Conservation (phyloP, 30 jellyfish, hydroid and myxozoan genomes). For the Sanderia malayensis region DNA sequence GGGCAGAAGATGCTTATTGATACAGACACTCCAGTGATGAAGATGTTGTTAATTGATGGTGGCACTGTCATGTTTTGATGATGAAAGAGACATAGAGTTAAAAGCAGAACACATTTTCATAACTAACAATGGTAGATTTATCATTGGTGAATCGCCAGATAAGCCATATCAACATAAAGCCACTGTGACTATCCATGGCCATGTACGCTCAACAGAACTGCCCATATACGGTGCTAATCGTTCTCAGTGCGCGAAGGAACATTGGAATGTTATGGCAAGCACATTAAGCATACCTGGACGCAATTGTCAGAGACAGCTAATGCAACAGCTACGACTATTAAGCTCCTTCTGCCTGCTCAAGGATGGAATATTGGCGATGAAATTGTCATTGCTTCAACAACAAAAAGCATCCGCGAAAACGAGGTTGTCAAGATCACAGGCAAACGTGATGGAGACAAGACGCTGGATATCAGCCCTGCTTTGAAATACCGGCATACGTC, state of each 20-base stretch:
- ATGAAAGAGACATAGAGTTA: conserved; percentile 64
- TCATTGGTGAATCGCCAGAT: conserved; percentile 84
- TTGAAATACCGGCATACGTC: conserved; percentile 72
- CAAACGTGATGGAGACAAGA: conserved; percentile 68
- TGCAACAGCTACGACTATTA: conserved; percentile 65
- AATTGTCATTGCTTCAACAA: conserved; percentile 88
- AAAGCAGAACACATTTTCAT: conserved; percentile 88
- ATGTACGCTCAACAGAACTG: conserved; percentile 89
- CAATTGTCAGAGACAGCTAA: conserved; percentile 69
- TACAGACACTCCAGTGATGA: conserved; percentile 82
- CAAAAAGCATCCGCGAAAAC: conserved; percentile 88
- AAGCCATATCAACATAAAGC: conserved; percentile 90
- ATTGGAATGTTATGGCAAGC: conserved; percentile 81
- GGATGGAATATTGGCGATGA: conserved; percentile 89
- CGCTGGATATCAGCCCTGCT: conserved; percentile 63
- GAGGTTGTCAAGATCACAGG: conserved; percentile 80
- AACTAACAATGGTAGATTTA: conserved; percentile 72
- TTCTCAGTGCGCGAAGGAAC: conserved; percentile 84
- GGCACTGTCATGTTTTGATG: conserved; percentile 89
- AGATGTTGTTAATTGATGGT: conserved; percentile 71
- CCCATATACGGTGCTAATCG: conserved; percentile 98
- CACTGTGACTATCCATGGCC: conserved; percentile 86
- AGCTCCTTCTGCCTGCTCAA: conserved; percentile 60
- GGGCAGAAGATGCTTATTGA: conserved; percentile 86
- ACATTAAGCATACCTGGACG: conserved; percentile 85